These are phyloP conservation scores for Galeopterus variegatus DNA, from an alignment of 2,113 vertebrate genomes.

Conservation along the genomic window DNA sequence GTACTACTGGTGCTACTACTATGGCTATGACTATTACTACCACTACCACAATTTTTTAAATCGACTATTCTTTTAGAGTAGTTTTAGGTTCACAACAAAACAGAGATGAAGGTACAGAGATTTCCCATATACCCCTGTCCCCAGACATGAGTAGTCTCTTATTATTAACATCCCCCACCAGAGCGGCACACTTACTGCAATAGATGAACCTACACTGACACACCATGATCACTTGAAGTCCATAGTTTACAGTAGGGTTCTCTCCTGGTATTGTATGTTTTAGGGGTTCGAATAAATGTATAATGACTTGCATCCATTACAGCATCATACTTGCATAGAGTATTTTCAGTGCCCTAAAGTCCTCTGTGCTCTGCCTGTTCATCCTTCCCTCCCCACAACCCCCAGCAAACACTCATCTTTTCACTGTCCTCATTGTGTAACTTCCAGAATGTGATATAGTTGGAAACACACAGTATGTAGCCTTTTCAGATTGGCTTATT, in stretches of 20 bases:
- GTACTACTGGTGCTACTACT: not conserved
- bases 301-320: not conserved
- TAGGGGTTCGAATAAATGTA: not conserved
- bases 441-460: conserved; percentile 3
- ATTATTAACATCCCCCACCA: not conserved
- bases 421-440: conserved; percentile 22
- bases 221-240: not conserved
- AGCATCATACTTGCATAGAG: too few species aligned
- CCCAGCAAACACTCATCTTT: not conserved
- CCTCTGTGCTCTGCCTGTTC: not conserved
- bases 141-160: not conserved
- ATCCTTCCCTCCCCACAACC: not conserved
- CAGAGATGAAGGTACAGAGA: not conserved
- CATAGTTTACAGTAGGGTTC: not conserved
- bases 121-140: not conserved
- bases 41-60: not conserved
- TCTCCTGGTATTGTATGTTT: not conserved
- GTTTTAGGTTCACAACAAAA: not conserved
- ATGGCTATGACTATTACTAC: too few species aligned
- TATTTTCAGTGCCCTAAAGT: not conserved
- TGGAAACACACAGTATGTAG: not conserved
- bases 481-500: conserved; percentile 15
- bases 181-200: not conserved
- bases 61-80: not conserved
- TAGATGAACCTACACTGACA: not conserved